Percentiles rank a stretch among this genome's conserved stretches.
These are phyloP conservation scores for Hesperia comma DNA, from an alignment of 2,888 invertebrate genomes.

Conservation along the genomic window DNA sequence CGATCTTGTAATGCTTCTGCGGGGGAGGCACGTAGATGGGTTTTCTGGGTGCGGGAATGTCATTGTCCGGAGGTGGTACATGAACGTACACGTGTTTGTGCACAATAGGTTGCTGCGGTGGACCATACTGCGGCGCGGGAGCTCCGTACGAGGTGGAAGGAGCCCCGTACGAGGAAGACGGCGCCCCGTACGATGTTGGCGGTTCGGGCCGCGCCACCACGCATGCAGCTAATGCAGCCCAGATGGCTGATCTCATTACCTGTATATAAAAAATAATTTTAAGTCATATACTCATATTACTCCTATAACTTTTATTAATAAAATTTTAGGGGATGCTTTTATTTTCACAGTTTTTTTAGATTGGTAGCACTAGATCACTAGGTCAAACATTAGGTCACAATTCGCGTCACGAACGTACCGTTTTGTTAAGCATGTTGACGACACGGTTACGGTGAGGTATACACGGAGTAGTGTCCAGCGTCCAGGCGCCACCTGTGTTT, in stretches of 20 bases:
- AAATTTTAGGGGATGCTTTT: background rate
- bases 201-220: conserved; percentile 82
- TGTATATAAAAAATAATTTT: conserved; percentile 58
- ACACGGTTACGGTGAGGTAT: conserved; percentile 65
- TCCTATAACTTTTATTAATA: conserved; percentile 1
- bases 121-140: conserved; percentile 87
- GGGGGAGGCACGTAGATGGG: conserved; percentile 83
- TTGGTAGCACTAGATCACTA: conserved; percentile 58
- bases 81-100: conserved; percentile 97
- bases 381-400: conserved; percentile 49
- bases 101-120: conserved; percentile 89
- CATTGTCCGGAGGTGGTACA: conserved; percentile 94
- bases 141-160: conserved; percentile 67
- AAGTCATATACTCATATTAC: conserved; percentile 12
- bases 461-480: conserved; percentile 76
- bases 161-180: conserved; percentile 74
- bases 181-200: conserved; percentile 84
- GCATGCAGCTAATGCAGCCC: conserved; percentile 72
- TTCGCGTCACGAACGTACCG: conserved; percentile 67
- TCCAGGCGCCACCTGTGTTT: conserved; percentile 76
- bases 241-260: conserved; percentile 74
- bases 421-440: conserved; percentile 77
- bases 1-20: conserved; percentile 93
- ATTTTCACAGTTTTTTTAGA: conserved; percentile 19
- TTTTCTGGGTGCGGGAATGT: conserved; percentile 86